Evolutionary conservation across 2,797 vertebrate genomes (phyloP).

Genomic region (Halcyon smyrnensis): DNA sequence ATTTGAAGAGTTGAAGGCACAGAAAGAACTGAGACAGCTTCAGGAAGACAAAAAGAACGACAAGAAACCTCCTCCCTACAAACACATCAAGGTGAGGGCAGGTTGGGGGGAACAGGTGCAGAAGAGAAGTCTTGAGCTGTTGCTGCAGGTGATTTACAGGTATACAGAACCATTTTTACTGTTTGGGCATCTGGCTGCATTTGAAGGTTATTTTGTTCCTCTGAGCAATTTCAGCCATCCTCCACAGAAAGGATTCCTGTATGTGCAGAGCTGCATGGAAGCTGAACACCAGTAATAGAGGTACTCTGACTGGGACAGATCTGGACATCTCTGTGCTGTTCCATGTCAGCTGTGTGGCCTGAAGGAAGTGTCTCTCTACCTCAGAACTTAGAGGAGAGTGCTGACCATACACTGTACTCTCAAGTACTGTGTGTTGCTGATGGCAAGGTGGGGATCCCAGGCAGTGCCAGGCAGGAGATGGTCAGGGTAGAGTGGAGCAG

Average conservation of each 20-base stretch:
- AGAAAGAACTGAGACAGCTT: conserved; percentile 94
- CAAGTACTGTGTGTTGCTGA: background rate
- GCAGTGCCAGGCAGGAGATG: background rate
- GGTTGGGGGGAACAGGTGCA: background rate
- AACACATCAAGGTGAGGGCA: conserved; percentile 92
- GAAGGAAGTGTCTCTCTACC: background rate
- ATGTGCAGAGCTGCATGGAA: background rate
- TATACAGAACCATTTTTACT: conserved; percentile 6
- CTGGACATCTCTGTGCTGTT: background rate
- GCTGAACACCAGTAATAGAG: background rate
- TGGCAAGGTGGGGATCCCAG: background rate
- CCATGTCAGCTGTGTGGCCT: background rate
- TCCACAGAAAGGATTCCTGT: background rate
- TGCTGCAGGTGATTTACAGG: background rate
- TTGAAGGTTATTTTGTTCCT: background rate
- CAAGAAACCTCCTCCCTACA: conserved; percentile 96
- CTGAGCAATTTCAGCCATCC: background rate
- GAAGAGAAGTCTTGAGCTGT: conserved; percentile 17
- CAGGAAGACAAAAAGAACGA: conserved; percentile 96
- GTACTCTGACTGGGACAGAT: background rate
- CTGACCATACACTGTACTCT: background rate
- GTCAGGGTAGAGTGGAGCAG: background rate
- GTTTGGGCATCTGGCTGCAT: background rate
- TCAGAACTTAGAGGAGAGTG: background rate
- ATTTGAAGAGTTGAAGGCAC: conserved; percentile 95